Percentiles rank a stretch among this genome's conserved stretches.
Conservation (phyloP, 2,797 vertebrate genomes). For the Malacoraja senta region DNA sequence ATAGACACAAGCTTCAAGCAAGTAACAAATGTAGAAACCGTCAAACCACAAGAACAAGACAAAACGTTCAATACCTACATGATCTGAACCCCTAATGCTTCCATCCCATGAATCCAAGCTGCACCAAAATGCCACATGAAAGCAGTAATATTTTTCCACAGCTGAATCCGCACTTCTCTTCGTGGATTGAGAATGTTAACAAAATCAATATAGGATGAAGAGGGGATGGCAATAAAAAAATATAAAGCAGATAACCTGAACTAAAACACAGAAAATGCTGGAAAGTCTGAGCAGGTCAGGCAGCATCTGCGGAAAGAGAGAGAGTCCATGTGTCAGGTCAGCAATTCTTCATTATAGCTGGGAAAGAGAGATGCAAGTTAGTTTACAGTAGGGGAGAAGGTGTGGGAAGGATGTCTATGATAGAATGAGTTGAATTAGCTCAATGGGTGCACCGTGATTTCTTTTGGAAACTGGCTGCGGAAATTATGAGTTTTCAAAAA, state of each 20-base stretch:
- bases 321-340: too few relatives aligned
- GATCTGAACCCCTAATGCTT: not conserved
- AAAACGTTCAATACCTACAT: not conserved
- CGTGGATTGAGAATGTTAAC: not conserved
- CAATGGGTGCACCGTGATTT: not conserved
- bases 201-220: not conserved
- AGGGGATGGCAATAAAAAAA: not conserved
- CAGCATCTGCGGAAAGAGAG: too few relatives aligned
- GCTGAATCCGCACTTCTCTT: not conserved
- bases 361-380: too few relatives aligned
- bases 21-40: not conserved
- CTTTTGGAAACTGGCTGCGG: not conserved
- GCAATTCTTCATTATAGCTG: too few relatives aligned
- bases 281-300: too few relatives aligned
- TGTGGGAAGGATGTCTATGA: too few relatives aligned
- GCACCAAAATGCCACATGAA: not conserved
- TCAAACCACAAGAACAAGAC: not conserved
- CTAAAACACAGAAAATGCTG: too few relatives aligned
- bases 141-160: not conserved
- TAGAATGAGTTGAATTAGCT: too few relatives aligned
- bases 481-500: not conserved
- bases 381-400: too few relatives aligned
- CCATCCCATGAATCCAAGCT: not conserved
- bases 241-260: too few relatives aligned
- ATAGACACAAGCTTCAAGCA: too few relatives aligned